Base-by-base conservation (phyloP, 2,113 vertebrate genomes). In the Prunella fulvescens region DNA sequence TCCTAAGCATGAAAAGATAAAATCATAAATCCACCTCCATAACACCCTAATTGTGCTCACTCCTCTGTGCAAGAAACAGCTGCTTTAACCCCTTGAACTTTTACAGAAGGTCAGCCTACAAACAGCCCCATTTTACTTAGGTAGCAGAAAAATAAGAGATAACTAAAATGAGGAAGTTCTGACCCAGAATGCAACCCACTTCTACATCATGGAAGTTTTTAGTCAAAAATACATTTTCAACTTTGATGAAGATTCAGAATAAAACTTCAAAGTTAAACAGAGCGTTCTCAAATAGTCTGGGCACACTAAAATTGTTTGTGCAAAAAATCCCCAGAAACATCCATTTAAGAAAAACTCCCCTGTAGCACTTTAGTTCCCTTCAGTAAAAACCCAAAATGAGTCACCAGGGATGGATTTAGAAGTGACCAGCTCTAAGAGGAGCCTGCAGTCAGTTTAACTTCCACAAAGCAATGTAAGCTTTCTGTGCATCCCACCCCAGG, bases 321-420 rank as follows among this genome's bases (percentile, higher is more conserved):
- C 5, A 56, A 94, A 91, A 95, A 95, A 35, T 31, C 81, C 94
- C 94, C 84, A n/a, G 33, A 69, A 96, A 82, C 10, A 84, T 19
- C 37, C 65, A 84, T 80, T 76, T 39, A 31, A 90, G 67, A 90
- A 93, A 96, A 95, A 92, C 12, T 94, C 79, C 95, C 96, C 84
- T 12, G 7, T 13, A 87, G 54, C 29, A 54, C 50, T 90, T 91
- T 1, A 90, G 96, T 97, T 97, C 92, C 93, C 81, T 66, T 92
- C 53, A 91, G 88, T 81, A 82, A 96, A 96, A 94, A 92, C 88
- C 90, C 92, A 64, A 83, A 90, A 77, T 96, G 94, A 97, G 78
- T 96, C 93, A 97, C 48, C 24, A 16, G 2, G 4, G 54, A 47
- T 56, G 78, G 72, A 71, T 81, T 86, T 44, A 86, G 84, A 93